Conservation (phyloP, 2,888 invertebrate species). For the Gasteruption jaculator region DNA sequence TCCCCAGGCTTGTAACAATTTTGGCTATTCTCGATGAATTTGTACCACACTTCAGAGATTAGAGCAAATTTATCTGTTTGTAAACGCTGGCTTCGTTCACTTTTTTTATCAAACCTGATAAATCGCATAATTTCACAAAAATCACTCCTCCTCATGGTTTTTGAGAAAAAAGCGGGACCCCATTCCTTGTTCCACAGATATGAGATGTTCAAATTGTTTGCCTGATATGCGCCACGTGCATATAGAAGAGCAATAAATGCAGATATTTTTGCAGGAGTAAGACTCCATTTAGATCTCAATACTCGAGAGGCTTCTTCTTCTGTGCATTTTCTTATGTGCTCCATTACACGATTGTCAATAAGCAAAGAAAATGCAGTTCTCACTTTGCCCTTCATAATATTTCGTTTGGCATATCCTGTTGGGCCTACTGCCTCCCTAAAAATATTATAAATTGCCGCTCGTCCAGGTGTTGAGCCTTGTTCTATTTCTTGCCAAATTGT, state of each 20-base stretch:
- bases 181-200: constrained; percentile 28
- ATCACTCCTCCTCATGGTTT: constrained; percentile 25
- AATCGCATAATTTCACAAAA: constrained; percentile 27
- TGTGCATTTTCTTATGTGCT: constrained; percentile 24
- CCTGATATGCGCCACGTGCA: constrained; percentile 28
- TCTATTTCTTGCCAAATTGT: constrained; percentile 16
- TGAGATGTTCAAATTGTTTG: constrained; percentile 21
- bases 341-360: constrained; percentile 20
- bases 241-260: constrained; percentile 28
- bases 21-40: constrained; percentile 22
- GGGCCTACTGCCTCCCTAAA: constrained; percentile 21
- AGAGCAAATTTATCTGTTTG: constrained; percentile 18
- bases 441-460: constrained; percentile 14
- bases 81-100: constrained; percentile 10
- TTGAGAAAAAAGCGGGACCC: constrained; percentile 27
- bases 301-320: constrained; percentile 21
- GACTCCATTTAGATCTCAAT: constrained; percentile 19
- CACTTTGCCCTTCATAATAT: constrained; percentile 23
- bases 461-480: constrained; percentile 9
- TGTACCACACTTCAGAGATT: constrained; percentile 18
- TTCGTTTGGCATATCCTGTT: constrained; percentile 15
- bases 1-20: constrained; percentile 25
- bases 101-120: constrained; percentile 19
- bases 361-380: constrained; percentile 22
- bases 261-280: constrained; percentile 18